These are phyloP conservation scores for Chlamydotis undulata DNA, from an alignment of 2,113 vertebrate genomes.

Conservation along the genomic window DNA sequence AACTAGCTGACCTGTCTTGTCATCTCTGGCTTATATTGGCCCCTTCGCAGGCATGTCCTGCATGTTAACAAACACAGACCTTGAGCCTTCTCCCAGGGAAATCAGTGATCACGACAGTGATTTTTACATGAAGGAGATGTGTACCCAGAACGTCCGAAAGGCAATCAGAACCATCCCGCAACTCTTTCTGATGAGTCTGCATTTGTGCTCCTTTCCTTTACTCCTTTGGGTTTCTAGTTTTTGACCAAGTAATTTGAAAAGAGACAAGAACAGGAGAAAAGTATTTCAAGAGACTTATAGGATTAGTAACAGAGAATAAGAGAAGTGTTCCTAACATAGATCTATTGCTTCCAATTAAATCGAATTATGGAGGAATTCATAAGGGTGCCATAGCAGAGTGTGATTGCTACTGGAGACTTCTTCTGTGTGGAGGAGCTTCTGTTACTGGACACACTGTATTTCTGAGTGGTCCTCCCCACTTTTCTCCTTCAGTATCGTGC, in stretches of 20 bases:
- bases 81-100: neutral
- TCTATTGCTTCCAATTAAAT: neutral
- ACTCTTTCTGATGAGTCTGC: neutral
- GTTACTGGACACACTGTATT: neutral
- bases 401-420: neutral
- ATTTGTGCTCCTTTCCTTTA: neutral
- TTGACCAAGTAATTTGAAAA: neutral
- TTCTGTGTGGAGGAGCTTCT: neutral
- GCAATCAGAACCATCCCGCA: neutral
- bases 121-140: neutral
- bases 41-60: neutral
- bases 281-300: neutral
- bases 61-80: neutral
- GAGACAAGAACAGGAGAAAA: neutral
- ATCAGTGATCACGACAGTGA: neutral
- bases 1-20: neutral
- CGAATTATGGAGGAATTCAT: neutral
- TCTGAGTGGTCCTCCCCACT: neutral
- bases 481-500: neutral
- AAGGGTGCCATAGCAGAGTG: neutral
- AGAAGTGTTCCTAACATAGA: neutral
- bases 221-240: neutral
- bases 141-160: neutral
- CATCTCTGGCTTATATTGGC: rapidly evolving
- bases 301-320: neutral